Percentiles rank a stretch among this genome's conserved stretches.
Conservation (phyloP, 2,113 vertebrate species). For the Centropus bengalensis region DNA sequence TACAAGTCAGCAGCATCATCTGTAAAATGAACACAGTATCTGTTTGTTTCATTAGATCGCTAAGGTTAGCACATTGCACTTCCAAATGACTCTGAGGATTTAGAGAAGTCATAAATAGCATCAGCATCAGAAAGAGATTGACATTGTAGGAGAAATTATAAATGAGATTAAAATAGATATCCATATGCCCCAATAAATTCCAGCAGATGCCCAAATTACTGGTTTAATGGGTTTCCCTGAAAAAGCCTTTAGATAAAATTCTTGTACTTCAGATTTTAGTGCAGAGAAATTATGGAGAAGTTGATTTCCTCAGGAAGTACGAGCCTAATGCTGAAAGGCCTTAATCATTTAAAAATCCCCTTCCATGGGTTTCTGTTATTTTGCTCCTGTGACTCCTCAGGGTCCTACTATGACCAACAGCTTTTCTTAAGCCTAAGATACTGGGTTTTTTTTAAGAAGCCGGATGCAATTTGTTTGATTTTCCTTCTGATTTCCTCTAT, state of each 20-base stretch:
- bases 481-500: neutral
- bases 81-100: neutral
- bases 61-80: neutral
- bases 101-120: neutral
- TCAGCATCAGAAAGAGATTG: neutral
- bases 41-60: neutral
- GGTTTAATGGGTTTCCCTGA: neutral
- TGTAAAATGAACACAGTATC: neutral
- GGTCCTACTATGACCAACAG: neutral
- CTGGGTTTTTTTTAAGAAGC: neutral
- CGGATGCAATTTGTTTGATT: neutral
- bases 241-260: neutral
- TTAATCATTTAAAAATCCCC: neutral
- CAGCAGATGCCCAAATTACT: neutral
- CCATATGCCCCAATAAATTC: neutral
- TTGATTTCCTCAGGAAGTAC: neutral
- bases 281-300: neutral
- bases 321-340: neutral
- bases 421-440: neutral
- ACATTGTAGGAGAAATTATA: neutral
- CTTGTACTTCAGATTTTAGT: neutral
- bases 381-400: neutral
- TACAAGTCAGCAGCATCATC: neutral
- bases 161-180: neutral
- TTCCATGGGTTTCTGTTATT: neutral